A percentile compares a stretch with the other conserved stretches of the same genome.
phyloP scores from a whole-genome alignment of 2,888 invertebrate species.

The Mesodorylaimus sp. region DNA sequence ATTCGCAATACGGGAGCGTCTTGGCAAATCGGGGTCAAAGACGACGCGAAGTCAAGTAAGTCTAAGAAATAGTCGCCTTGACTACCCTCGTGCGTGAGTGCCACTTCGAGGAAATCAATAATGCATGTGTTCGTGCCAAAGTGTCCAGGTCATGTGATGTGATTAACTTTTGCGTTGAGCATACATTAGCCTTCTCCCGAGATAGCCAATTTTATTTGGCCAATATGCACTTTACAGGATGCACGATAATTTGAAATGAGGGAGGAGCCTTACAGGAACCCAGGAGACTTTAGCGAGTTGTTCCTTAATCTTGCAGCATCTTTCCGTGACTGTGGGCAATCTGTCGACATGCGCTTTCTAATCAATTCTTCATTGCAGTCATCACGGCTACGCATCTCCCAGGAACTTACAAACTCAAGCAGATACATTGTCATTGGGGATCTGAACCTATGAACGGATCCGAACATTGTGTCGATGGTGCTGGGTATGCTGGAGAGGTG shows the following conservation, averaged over 20 bases:
- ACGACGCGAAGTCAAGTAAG: conserved; percentile 5
- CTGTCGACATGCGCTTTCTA: not conserved
- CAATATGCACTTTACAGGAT: too few species aligned
- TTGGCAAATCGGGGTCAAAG: conserved; percentile 1
- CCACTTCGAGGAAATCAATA: too few species aligned
- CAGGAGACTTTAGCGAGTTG: not conserved
- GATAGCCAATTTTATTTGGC: too few species aligned
- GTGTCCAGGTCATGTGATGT: too few species aligned
- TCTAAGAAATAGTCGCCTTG: not conserved
- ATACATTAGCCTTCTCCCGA: too few species aligned
- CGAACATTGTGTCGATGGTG: conserved; percentile 27
- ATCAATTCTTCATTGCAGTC: too few species aligned
- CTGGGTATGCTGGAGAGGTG: conserved; percentile 21
- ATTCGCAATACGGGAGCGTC: conserved; percentile 9
- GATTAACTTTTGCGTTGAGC: too few species aligned
- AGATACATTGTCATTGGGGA: conserved; percentile 27
- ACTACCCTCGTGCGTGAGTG: too few species aligned
- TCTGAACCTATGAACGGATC: conserved; percentile 29
- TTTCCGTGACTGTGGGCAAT: not conserved
- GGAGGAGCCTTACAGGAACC: not conserved
- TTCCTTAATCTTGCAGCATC: not conserved
- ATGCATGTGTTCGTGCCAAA: too few species aligned
- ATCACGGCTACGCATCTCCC: conserved; percentile 14
- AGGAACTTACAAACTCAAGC: conserved; percentile 17
- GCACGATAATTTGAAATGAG: too few species aligned